Evolutionary conservation across 2,888 invertebrate species (phyloP).

Genomic region (Acanthacorydalis orientalis): DNA sequence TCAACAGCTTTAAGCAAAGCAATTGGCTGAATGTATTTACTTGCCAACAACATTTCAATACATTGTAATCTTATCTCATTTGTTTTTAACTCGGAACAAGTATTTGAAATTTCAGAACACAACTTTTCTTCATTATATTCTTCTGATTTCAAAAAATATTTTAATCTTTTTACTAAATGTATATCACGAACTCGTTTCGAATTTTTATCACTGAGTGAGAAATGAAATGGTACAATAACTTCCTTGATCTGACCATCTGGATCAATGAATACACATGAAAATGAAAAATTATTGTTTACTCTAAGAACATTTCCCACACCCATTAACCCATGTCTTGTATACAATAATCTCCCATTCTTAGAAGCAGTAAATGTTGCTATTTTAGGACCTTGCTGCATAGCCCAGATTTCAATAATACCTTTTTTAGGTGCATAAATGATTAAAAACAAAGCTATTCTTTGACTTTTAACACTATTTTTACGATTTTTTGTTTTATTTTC

Average conservation of each 20-base stretch:
- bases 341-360: conserved; percentile 64
- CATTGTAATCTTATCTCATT: conserved; percentile 53
- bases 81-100: conserved; percentile 49
- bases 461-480: conserved; percentile 10
- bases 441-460: conserved; percentile 57
- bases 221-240: conserved; percentile 79
- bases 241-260: conserved; percentile 69
- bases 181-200: conserved; percentile 76
- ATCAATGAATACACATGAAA: conserved; percentile 67
- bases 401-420: conserved; percentile 86
- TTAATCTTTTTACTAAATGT: conserved; percentile 64
- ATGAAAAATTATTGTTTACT: conserved; percentile 40
- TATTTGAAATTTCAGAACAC: conserved; percentile 33
- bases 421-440: conserved; percentile 86
- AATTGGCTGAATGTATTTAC: conserved; percentile 43
- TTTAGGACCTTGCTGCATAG: conserved; percentile 75
- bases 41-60: conserved; percentile 49
- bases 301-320: conserved; percentile 44
- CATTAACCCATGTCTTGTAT: conserved; percentile 65
- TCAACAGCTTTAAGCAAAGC: conserved; percentile 35
- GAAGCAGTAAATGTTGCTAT: conserved; percentile 83
- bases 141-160: conserved; percentile 43
- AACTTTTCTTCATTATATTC: conserved; percentile 31
- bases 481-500: conserved; percentile 24
- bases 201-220: conserved; percentile 72